Base-by-base conservation (phyloP, 2,797 vertebrate genomes). In the Lophius americanus region DNA sequence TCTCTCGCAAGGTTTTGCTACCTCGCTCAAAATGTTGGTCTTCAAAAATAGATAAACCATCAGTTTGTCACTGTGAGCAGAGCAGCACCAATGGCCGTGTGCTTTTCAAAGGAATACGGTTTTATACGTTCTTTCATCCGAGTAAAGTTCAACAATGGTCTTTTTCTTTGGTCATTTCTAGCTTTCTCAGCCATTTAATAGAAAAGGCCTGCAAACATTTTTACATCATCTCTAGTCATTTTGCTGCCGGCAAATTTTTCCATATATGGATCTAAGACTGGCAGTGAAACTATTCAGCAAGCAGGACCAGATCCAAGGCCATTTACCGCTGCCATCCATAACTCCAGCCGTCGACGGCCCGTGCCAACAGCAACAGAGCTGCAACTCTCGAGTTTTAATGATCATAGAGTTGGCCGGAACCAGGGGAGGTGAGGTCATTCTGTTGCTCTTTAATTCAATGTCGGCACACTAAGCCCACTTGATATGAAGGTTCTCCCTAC, bases 341-440 rank as follows among this genome's bases (percentile, higher is more conserved):
- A 76, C 74, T 63, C 54, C 55, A 60, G 69, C 39, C 13, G 46
- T 44, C 32, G 10, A 9, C 41, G 3, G 43, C 33, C 51, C 0
- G 60, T 67, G 85, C 85, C 83, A 87, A 80, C 69, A 82, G 72
- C 3, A 85, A 87, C 76, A 82, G 50, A 68, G 68, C 74, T n/a
- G 12, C 51, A 63, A 48, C 73, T 58, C 57, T 52, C 7, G 61
- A 63, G 55, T n/a, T 69, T 73, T 72, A 76, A 75, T 73, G 78
- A 77, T 70, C 48, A 11, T 3, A 68, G 47, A 43, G 62, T 72
- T 60, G 64, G 80, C 80, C 56, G 39, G 43, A 37, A 38, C 38
- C 36, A 53, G 8, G 39, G 59, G 73, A 59, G 43, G 33, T 85
- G 83, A 85, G 51, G 51, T 82, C 79, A 82, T 78, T 36, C 65